Evolutionary conservation across 2,797 vertebrate species (phyloP), one percentile per base, ranked within the genome.

Genomic region (Clarias pachynema): DNA sequence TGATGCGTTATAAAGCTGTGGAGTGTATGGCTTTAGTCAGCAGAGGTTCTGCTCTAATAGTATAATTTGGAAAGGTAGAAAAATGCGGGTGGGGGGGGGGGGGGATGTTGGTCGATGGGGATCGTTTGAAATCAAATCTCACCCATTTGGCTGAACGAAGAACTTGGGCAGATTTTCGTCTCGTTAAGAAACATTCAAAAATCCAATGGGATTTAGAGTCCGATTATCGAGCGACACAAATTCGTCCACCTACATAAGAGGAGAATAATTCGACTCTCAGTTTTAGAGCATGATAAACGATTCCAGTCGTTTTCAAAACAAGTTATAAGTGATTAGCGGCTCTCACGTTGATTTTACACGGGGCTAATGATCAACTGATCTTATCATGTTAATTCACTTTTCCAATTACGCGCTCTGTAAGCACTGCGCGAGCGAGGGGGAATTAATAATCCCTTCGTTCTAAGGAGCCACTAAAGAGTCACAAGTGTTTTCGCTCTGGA

Each of bases 401-500:
- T 85, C 63, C 37, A 84, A 84, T 89, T 15, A 66, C 53, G 56
- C 65, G 75, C 84, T 74, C 79, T 82, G 82, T 82, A 62, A 69
- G 79, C 79, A 75, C 70, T 6, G 66, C 2, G 6, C 34, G 4
- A 82, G 66, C 40, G 68, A 82, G 56, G 29, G 49, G 60, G 78
- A 82, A 69, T 82, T 82, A 83, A 83, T 83, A 60, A 72, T 49
- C 69, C 31, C 63, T 29, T 49, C 40, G 78, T 65, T 49, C 60
- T 86, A 79, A 86, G 77, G 5, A 62, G 85, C 22, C 72, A 59
- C 31, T 65, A 22, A 80, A 84, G 73, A 83, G 85, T 82, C 87
- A 68, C 60, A 86, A 78, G 80, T 56, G 84, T 89, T 89, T 87
- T 60, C 15, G 74, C 49, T 79, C 60, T 87, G 82, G 87, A 91